Conservation (phyloP, 2,113 vertebrate genomes). For the Budorcas taxicolor region DNA sequence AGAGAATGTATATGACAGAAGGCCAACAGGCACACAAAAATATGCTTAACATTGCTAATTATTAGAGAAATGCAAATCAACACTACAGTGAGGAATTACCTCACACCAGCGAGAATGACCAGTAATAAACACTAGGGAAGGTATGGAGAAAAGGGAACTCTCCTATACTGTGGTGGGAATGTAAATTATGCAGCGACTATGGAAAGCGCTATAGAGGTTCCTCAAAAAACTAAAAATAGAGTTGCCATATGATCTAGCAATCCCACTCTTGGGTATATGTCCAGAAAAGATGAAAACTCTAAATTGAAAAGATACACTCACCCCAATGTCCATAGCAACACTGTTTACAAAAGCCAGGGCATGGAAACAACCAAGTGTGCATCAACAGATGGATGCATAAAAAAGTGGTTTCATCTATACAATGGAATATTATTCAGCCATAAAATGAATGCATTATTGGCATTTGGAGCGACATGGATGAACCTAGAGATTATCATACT, state of each 20-base stretch:
- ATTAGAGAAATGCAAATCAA: neutral
- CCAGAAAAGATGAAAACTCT: neutral
- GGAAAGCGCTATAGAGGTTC: neutral
- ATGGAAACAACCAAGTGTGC: neutral
- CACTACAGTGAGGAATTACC: neutral
- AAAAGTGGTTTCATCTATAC: neutral
- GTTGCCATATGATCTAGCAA: neutral
- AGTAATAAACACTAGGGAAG: neutral
- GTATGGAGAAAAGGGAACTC: neutral
- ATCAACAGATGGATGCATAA: neutral
- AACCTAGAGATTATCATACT: neutral
- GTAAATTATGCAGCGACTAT: neutral
- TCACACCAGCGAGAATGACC: neutral
- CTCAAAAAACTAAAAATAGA: neutral
- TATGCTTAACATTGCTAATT: neutral
- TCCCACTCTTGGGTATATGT: neutral
- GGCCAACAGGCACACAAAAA: neutral
- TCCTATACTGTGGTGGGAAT: neutral
- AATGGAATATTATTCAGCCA: neutral
- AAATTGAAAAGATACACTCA: neutral
- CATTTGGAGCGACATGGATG: neutral
- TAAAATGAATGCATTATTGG: neutral
- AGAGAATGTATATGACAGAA: neutral
- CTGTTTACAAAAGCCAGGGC: neutral
- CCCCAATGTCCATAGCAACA: neutral